phyloP scores from a whole-genome alignment of 2,888 invertebrate genomes.

The Drosophila niveifrons region DNA sequence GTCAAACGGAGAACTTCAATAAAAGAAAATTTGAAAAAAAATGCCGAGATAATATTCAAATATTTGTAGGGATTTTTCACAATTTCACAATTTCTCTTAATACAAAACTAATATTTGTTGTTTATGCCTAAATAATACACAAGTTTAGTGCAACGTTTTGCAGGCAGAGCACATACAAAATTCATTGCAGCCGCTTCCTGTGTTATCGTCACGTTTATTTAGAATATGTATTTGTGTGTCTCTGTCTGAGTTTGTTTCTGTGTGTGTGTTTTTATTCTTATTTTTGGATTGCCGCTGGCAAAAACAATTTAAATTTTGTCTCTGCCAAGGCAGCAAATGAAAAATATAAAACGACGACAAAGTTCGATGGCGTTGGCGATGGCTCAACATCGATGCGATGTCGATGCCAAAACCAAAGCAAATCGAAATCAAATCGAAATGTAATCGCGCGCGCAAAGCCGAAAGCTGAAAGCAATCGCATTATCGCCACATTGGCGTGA shows the following conservation, averaged over 20 bases:
- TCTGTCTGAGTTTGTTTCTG: no score
- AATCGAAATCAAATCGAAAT: slow-evolving; percentile 80
- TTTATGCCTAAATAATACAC: slow-evolving; percentile 1
- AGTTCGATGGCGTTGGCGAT: slow-evolving; percentile 37
- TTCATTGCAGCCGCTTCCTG: slow-evolving; percentile 42
- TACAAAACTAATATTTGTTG: background rate
- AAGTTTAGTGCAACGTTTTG: slow-evolving; percentile 5
- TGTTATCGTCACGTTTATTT: slow-evolving; percentile 58
- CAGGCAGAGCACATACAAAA: slow-evolving; percentile 24
- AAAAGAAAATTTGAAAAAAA: no score
- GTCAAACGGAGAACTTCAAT: no score
- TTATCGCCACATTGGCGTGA: slow-evolving; percentile 79
- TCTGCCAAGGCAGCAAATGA: slow-evolving; percentile 49
- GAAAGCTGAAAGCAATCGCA: slow-evolving; percentile 78
- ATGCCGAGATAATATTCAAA: no score
- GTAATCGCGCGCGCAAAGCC: slow-evolving; percentile 78
- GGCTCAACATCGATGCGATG: slow-evolving; percentile 29
- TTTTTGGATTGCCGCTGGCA: slow-evolving; percentile 64
- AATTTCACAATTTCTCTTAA: background rate
- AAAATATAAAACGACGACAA: slow-evolving; percentile 48
- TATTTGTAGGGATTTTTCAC: no score
- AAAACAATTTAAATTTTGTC: slow-evolving; percentile 78
- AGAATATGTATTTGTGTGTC: slow-evolving; percentile 27
- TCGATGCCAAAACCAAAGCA: slow-evolving; percentile 51
- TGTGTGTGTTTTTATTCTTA: background rate